Evolutionary conservation across 2,113 vertebrate species (phyloP), one percentile per base, ranked within the genome.

Genomic region (Chloropsis hardwickii): DNA sequence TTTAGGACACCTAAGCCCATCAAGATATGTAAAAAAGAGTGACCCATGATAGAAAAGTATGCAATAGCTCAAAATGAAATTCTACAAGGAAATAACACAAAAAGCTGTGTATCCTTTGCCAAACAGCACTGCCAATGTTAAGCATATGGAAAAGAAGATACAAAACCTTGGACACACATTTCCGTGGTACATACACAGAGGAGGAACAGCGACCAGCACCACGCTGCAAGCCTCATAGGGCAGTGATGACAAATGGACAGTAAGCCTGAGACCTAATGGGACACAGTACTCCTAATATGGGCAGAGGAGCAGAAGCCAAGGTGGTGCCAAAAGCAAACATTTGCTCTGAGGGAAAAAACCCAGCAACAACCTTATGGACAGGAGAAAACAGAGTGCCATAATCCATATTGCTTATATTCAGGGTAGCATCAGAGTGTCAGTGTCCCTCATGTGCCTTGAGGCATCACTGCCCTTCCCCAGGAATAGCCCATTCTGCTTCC

Each of bases 121-220:
- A 72, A 91, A 77, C 25, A 80, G 10, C 31, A n/a, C 28, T 73
- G n/a, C 39, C 29, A 45, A 22, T 33, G 31, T 31, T 40, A 77
- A 50, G 40, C 17, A 31, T 42, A 39, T 39, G 47, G 39, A 53
- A 86, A 48, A 95, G 40, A 77, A 81, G 53, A 61, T 19, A 56
- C 10, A 80, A 83, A 87, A 28, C 13, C 45, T 72, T 57, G n/a
- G 31, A 44, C 3, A 20, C 21, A 53, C 15, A 20, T 40, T 72
- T 82, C 15, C 60, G 70, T 56, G 22, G 14, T 40, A 33, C 1
- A 1, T 33, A 40, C 1, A 6, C 31, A 57, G 33, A 42, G 21
- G 24, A 81, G 35, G 60, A 77, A 56, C n/a, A 70, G 45, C 0
- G 0, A 73, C 39, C 3, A 5, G 2, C 31, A n/a, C 48, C 0